Conservation (phyloP, 2,797 vertebrate genomes). For the Atherinosoma microstoma region DNA sequence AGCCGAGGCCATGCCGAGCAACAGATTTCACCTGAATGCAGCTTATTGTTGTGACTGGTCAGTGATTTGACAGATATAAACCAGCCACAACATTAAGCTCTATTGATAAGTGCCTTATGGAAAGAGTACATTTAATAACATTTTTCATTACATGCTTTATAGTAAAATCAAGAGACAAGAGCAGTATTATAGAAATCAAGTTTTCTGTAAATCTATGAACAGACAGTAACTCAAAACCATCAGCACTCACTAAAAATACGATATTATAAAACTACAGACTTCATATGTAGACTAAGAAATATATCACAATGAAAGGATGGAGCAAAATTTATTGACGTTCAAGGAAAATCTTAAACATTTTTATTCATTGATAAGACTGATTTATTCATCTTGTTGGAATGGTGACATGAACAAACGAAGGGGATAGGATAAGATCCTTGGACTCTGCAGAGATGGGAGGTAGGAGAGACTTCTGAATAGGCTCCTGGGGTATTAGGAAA, state of each 20-base stretch:
- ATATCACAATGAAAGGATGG: too few relatives aligned
- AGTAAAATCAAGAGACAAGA: background rate
- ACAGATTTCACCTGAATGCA: too few relatives aligned
- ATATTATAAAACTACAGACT: too few relatives aligned
- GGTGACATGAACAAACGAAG: background rate
- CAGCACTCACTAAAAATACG: too few relatives aligned
- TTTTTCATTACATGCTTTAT: background rate
- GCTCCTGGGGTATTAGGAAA: background rate
- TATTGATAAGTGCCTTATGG: background rate
- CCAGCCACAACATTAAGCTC: background rate
- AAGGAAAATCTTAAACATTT: too few relatives aligned
- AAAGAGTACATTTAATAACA: background rate
- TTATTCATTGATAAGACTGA: background rate
- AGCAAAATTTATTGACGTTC: too few relatives aligned
- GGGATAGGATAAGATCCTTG: background rate
- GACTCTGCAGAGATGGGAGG: background rate
- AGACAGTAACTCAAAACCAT: too few relatives aligned
- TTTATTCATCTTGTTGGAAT: background rate
- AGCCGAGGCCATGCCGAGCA: too few relatives aligned
- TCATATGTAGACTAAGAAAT: too few relatives aligned
- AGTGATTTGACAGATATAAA: background rate
- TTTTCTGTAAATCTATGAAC: too few relatives aligned
- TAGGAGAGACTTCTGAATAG: background rate
- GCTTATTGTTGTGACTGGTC: too few relatives aligned
- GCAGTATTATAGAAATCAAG: too few relatives aligned